Evolutionary conservation across 1,140 invertebrate genomes (phyloP).

Genomic region (Bursaphelenchus mucronatus): DNA sequence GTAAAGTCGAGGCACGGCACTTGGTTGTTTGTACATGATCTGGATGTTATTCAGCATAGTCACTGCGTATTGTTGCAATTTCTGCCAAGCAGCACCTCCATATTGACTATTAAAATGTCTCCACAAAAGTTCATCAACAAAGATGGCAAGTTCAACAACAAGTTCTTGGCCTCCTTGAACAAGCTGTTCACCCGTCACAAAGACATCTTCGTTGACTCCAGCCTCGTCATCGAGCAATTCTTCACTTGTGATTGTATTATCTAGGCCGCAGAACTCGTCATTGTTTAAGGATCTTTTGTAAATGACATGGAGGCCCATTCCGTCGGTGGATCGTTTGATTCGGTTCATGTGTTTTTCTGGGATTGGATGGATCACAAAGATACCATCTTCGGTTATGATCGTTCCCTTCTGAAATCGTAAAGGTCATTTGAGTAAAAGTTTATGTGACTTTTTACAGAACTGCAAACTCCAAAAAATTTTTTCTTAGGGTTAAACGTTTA

Average conservation of each 20-base stretch:
- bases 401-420: constrained; percentile 55
- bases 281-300: constrained; percentile 51
- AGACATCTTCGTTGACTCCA: constrained; percentile 56
- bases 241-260: constrained; percentile 55
- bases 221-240: constrained; percentile 57
- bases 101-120: constrained; percentile 56
- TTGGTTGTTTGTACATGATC: constrained; percentile 60
- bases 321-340: constrained; percentile 45
- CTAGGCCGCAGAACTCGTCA: constrained; percentile 58
- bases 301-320: constrained; percentile 50
- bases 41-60: constrained; percentile 60
- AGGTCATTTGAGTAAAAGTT: constrained; percentile 3
- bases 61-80: constrained; percentile 52
- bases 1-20: constrained; percentile 49
- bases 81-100: constrained; percentile 49
- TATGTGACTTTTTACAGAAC: background rate
- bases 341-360: constrained; percentile 50
- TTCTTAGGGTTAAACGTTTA: constrained; percentile 1
- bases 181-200: constrained; percentile 53
- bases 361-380: constrained; percentile 56
- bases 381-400: constrained; percentile 43
- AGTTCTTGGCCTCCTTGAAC: constrained; percentile 50
- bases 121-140: constrained; percentile 58
- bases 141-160: constrained; percentile 57
- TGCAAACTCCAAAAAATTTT: constrained; percentile 23